Percentiles rank a stretch among this genome's conserved stretches.
phyloP scores from a whole-genome alignment of 2,888 invertebrate genomes.

The Drosophila falleni region DNA sequence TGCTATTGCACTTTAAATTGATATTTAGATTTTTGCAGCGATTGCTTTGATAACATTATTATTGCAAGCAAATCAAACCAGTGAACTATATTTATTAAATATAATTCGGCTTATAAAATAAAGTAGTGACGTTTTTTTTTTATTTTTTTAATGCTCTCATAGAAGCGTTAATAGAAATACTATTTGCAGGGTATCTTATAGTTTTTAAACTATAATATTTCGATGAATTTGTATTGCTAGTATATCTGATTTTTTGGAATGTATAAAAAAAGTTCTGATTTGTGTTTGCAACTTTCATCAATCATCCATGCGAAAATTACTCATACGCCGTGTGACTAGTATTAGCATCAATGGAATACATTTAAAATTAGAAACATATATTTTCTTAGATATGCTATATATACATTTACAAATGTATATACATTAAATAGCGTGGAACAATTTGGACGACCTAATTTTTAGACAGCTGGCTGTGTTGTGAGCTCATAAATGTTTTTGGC shows the following conservation, averaged over 20 bases:
- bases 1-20: not conserved
- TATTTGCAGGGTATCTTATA: not conserved
- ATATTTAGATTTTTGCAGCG: not conserved
- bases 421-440: slow-evolving; percentile 39
- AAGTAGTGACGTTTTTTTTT: not conserved
- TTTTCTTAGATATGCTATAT: not conserved
- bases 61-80: not conserved
- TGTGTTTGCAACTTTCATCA: slow-evolving; percentile 26
- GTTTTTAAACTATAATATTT: not conserved
- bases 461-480: slow-evolving; percentile 40
- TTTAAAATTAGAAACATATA: slow-evolving; percentile 57
- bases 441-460: slow-evolving; percentile 59
- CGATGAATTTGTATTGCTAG: not conserved
- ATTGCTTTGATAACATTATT: not conserved
- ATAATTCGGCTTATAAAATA: not conserved
- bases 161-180: not conserved
- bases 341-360: slow-evolving; percentile 1
- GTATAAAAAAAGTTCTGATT: slow-evolving; percentile 1
- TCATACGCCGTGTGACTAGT: slow-evolving; percentile 37
- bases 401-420: slow-evolving; percentile 3
- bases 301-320: slow-evolving; percentile 47
- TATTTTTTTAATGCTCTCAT: not conserved
- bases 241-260: not conserved
- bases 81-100: slow-evolving; percentile 22
- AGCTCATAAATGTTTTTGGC: slow-evolving; percentile 7